Evolutionary conservation across 2,888 invertebrate species (phyloP), one percentile per base, ranked within the genome.

Genomic region (Cheiracanthium punctorium): DNA sequence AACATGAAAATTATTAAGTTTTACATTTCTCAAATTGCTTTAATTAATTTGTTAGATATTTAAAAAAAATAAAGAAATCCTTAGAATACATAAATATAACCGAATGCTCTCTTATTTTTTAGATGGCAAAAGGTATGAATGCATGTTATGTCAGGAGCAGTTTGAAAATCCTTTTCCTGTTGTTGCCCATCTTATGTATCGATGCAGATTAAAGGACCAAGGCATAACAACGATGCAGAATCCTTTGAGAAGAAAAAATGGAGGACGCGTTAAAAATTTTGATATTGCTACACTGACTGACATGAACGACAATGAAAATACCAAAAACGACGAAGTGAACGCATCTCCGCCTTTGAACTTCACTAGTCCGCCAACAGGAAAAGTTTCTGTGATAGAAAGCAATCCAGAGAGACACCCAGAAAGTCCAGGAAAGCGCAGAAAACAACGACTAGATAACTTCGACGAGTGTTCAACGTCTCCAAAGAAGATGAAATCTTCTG

Each of bases 251-350:
- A 86, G 79, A 41, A 73, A 69, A 20, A 80, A 72, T 14, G 75
- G 80, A 0, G 82, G 75, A 17, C 65, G 88, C n/a, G 88, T 89
- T 48, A 89, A 89, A 71, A 88, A 88, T 64, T 90, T 90, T 82
- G 88, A 90, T 67, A 90, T 90, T 32, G 89, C 89, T 33, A 89
- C 90, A 4, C 86, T 90, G 20, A 89, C 89, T 2, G 82, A 76
- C 37, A 86, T 82, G 82, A 76, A 88, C 33, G 88, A 86, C 0
- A 43, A 69, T n/a, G 72, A 73, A 28, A 69, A 29, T 20, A 29
- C 14, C n/a, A 37, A 12, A 8, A 52, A 58, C 0, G 48, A 69
- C 1, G 20, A 37, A 2, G 20, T 43, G 1, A 58, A 30, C 24
- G 37, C 70, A 0, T 30, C 58, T 28, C 64, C 80, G 1, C 72